Base-by-base conservation (phyloP, 2,797 vertebrate genomes). In the Rhynchotus rufescens region DNA sequence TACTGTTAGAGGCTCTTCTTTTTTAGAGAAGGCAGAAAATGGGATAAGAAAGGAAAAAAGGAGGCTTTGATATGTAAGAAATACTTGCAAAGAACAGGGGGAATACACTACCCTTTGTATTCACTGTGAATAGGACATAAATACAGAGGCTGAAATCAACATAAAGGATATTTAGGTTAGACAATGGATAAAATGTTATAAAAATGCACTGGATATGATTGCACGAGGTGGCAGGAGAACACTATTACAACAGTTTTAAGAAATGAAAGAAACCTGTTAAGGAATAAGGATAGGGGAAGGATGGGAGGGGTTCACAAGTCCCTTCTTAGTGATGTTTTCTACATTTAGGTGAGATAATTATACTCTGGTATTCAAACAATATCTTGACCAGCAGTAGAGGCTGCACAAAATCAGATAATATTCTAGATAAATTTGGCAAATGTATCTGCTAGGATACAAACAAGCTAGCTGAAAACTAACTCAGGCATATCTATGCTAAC, bases 401-500 rank as follows among this genome's bases (percentile, higher is more conserved):
- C 21, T 83, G 21, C 40, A 85, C 30, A 34, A 74, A 74, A 19
- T 62, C n/a, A 65, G 66, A 56, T 17, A 28, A 78, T 65, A 51
- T 32, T 28, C 57, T 22, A 15, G 2, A 44, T 23, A 67, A 80
- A 45, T 6, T 44, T 38, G 17, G 30, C 38, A 68, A 73, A 28
- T 45, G 22, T 6, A 86, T 65, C 32, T 83, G 16, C 47, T 89
- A 54, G 17, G 25, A 92, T 59, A n/a, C 66, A 82, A 75, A 75
- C 30, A 32, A 0, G 4, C 12, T 64, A 82, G 76, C 2, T 52
- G 67, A 77, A 89, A 85, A 57, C n/a, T 38, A 40, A 40, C 4
- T 69, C 7, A 2, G 34, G 12, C 65, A 7, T 36, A 44, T 10
- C 2, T 3, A 30, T 25, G 20, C 4, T 16, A 60, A 59, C 0